These are phyloP conservation scores for Andrena minutula DNA, from an alignment of 2,888 invertebrate species.

Conservation along the genomic window DNA sequence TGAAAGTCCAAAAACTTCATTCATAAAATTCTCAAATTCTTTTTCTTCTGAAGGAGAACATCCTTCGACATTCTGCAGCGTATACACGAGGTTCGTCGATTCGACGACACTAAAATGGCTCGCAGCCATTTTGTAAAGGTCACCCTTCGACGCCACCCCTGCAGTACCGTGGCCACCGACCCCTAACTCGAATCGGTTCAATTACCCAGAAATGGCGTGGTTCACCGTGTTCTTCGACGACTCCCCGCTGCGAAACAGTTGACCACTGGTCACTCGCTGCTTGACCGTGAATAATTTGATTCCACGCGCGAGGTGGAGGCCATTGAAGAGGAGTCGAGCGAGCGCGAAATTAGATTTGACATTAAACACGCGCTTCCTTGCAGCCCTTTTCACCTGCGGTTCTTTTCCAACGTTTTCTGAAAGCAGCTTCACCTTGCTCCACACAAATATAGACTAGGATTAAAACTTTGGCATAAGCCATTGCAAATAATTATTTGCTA, in stretches of 20 bases:
- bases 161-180: conserved; percentile 65
- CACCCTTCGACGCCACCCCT: conserved; percentile 68
- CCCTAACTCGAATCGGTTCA: conserved; percentile 67
- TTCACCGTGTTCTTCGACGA: conserved; percentile 63
- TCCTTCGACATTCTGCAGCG: conserved; percentile 23
- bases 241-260: conserved; percentile 79
- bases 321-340: conserved; percentile 55
- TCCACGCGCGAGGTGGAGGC: conserved; percentile 49
- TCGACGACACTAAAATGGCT: conserved; percentile 75
- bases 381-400: conserved; percentile 36
- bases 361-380: conserved; percentile 40
- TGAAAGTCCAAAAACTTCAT: background rate
- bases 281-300: conserved; percentile 83
- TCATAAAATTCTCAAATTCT: background rate
- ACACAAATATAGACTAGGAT: too few relatives aligned
- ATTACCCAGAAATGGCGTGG: conserved; percentile 76
- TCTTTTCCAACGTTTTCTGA: background rate
- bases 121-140: conserved; percentile 80
- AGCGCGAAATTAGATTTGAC: conserved; percentile 65
- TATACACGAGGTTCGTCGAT: background rate
- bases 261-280: conserved; percentile 82
- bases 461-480: too few relatives aligned
- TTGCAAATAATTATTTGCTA: too few relatives aligned
- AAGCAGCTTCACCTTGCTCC: background rate
- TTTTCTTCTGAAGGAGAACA: too few relatives aligned